phyloP scores from a whole-genome alignment of 2,888 invertebrate species.

The Lycia hirtaria region DNA sequence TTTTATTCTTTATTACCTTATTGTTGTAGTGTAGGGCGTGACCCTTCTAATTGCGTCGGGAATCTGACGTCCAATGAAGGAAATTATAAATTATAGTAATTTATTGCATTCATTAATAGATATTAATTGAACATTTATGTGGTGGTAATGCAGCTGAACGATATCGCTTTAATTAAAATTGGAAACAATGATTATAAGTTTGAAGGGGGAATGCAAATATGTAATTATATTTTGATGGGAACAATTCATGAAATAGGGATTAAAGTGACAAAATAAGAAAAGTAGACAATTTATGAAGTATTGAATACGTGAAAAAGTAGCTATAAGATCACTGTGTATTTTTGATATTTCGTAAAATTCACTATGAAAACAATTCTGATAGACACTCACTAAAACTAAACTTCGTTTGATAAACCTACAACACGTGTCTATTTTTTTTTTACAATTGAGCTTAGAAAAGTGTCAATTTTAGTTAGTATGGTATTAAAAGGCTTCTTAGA shows the following conservation, averaged over 20 bases:
- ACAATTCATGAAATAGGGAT: neutral
- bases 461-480: too few relatives aligned
- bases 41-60: conserved; percentile 24
- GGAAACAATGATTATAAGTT: neutral
- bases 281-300: neutral
- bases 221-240: neutral
- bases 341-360: too few relatives aligned
- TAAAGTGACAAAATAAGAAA: neutral
- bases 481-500: too few relatives aligned
- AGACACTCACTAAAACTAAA: too few relatives aligned
- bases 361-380: too few relatives aligned
- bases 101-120: conserved; percentile 36
- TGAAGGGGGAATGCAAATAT: neutral
- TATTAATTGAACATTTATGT: conserved; percentile 35
- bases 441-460: too few relatives aligned
- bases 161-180: conserved; percentile 27
- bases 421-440: too few relatives aligned
- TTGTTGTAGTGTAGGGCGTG: conserved; percentile 22
- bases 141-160: conserved; percentile 29
- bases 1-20: conserved; percentile 12
- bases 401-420: too few relatives aligned
- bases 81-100: conserved; percentile 40
- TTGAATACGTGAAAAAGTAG: neutral
- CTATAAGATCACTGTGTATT: too few relatives aligned
- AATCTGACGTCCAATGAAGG: conserved; percentile 27